Evolutionary conservation across 2,888 invertebrate genomes (phyloP).

Genomic region (Drosophila pseudotakahashii): DNA sequence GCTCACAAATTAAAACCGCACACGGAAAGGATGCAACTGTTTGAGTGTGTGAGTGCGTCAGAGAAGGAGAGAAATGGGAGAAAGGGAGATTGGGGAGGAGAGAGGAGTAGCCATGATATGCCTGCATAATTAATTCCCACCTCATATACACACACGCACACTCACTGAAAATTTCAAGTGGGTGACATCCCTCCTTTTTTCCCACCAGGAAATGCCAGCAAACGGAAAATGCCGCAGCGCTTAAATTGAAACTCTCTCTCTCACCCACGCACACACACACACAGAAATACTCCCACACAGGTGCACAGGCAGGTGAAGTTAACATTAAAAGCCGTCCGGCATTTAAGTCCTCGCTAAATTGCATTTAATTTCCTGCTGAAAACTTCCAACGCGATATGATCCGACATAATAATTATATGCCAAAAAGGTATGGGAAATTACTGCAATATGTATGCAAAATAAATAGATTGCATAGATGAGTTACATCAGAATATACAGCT

Average conservation of each 20-base stretch:
- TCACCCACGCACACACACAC: conserved; percentile 18
- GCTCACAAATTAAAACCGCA: conserved; percentile 74
- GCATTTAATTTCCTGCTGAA: conserved; percentile 72
- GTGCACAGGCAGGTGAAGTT: conserved; percentile 48
- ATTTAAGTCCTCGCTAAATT: conserved; percentile 56
- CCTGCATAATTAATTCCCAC: conserved; percentile 76
- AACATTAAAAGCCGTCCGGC: conserved; percentile 45
- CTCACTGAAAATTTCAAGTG: conserved; percentile 46
- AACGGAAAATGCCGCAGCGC: conserved; percentile 69
- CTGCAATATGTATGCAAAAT: conserved; percentile 5
- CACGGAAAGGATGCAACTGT: conserved; percentile 44
- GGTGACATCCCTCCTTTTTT: conserved; percentile 33
- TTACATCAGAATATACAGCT: background rate
- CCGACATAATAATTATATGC: conserved; percentile 1
- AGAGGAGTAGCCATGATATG: conserved; percentile 72
- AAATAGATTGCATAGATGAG: background rate
- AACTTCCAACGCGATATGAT: conserved; percentile 37
- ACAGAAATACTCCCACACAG: background rate
- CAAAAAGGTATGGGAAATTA: background rate
- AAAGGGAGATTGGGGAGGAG: conserved; percentile 3
- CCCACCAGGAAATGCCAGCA: conserved; percentile 64
- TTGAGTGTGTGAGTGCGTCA: conserved; percentile 4
- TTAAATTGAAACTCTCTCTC: conserved; percentile 64
- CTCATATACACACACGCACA: conserved; percentile 23
- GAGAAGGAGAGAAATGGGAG: background rate